Evolutionary conservation across 1,140 invertebrate genomes (phyloP).

Genomic region (Berghia stephanieae): DNA sequence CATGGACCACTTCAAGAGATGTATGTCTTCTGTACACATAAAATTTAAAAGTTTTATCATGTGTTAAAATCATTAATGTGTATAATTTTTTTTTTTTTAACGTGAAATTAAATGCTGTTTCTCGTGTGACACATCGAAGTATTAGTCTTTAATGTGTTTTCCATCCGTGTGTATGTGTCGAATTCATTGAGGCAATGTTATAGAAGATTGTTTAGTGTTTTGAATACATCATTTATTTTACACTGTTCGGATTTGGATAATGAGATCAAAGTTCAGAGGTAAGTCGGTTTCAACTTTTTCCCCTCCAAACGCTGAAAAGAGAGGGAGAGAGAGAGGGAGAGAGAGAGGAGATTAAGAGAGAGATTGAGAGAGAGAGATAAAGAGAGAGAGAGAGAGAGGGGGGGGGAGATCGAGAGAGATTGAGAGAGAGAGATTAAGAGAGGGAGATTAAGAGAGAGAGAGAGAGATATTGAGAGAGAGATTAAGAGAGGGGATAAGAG

Average conservation of each 20-base stretch:
- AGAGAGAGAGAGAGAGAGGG: no score
- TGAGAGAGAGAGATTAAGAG: background rate
- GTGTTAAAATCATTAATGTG: background rate
- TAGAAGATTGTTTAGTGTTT: no score
- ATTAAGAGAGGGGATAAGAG: background rate
- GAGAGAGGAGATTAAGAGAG: no score
- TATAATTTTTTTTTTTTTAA: slow-evolving; percentile 18
- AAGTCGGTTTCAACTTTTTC: background rate
- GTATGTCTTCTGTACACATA: background rate
- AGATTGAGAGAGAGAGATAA: no score
- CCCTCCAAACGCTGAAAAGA: background rate
- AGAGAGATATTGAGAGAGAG: background rate
- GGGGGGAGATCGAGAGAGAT: background rate
- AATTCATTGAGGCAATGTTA: background rate
- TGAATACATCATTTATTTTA: background rate
- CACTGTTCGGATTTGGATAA: background rate
- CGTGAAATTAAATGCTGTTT: no score
- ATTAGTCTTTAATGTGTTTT: background rate
- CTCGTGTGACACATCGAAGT: background rate
- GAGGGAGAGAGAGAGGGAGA: background rate
- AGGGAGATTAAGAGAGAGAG: background rate
- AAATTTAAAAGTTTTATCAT: background rate
- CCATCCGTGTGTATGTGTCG: background rate
- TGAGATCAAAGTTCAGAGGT: background rate
- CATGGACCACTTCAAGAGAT: no score